These are phyloP conservation scores for Leptosomus discolor DNA, from an alignment of 2,113 vertebrate genomes.

Conservation along the genomic window DNA sequence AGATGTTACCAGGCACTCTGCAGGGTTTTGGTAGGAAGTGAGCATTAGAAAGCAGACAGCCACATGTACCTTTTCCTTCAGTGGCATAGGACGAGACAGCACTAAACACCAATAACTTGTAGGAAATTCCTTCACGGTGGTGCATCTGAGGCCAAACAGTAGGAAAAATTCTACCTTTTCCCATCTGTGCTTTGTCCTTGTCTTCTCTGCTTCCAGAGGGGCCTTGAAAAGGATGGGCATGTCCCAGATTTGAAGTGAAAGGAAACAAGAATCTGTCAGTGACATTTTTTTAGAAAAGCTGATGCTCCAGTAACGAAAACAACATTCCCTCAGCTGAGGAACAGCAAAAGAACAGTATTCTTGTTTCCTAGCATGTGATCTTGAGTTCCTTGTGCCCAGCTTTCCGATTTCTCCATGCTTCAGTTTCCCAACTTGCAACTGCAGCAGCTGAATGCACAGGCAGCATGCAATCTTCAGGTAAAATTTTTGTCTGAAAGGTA, in stretches of 20 bases:
- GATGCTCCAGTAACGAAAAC: background rate
- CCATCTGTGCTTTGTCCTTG: background rate
- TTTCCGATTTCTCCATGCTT: background rate
- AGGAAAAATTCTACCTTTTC: background rate
- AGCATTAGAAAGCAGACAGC: background rate
- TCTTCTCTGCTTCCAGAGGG: background rate
- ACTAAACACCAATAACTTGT: background rate
- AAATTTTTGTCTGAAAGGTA: background rate
- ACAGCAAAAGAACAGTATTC: background rate
- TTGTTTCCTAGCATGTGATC: background rate
- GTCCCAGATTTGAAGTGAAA: constrained; percentile 27
- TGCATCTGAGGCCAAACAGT: background rate
- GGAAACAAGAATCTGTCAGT: constrained; percentile 2
- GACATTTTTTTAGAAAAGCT: constrained; percentile 16
- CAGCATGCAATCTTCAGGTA: background rate
- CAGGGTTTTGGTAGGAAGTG: background rate
- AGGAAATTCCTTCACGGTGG: background rate
- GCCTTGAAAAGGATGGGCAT: background rate
- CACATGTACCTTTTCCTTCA: background rate
- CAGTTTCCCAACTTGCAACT: background rate
- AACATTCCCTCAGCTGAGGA: background rate
- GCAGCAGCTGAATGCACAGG: background rate
- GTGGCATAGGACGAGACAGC: background rate
- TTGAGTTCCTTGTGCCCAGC: background rate
- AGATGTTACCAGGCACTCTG: background rate